Evolutionary conservation across 2,113 vertebrate genomes (phyloP).

Genomic region (Empidonax traillii): DNA sequence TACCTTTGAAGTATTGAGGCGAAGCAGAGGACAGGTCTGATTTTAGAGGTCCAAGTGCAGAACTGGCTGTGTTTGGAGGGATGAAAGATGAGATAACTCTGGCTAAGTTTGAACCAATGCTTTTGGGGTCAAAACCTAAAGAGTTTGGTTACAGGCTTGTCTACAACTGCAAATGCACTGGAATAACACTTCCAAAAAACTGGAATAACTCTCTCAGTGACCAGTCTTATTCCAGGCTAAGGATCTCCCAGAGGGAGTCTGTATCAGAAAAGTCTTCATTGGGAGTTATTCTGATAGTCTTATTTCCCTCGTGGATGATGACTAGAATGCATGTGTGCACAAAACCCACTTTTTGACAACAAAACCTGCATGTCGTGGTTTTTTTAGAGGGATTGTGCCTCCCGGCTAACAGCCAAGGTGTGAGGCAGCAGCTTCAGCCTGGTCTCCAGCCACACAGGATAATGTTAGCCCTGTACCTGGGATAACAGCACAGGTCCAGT

Average conservation of each 20-base stretch:
- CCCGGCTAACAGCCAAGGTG: not conserved
- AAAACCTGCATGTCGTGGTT: not conserved
- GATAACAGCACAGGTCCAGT: not conserved
- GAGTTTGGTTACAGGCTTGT: not conserved
- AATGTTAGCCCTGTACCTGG: not conserved
- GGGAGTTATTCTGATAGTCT: not conserved
- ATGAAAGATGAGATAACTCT: not conserved
- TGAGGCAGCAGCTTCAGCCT: not conserved
- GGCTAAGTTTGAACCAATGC: not conserved
- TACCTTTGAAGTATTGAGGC: not conserved
- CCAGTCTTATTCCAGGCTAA: not conserved
- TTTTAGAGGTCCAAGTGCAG: not conserved
- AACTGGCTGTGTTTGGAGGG: not conserved
- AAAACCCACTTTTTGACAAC: not conserved
- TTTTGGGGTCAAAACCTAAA: not conserved
- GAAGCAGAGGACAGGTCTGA: not conserved
- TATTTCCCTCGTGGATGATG: not conserved
- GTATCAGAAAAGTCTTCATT: not conserved
- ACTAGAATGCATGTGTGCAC: not conserved
- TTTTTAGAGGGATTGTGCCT: not conserved
- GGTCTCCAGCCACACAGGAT: fast-evolving
- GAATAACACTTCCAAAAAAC: not conserved
- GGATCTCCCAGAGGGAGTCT: not conserved
- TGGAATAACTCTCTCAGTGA: not conserved
- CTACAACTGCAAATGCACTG: not conserved